phyloP scores from a whole-genome alignment of 2,888 invertebrate genomes.

The Parochlus steinenii region DNA sequence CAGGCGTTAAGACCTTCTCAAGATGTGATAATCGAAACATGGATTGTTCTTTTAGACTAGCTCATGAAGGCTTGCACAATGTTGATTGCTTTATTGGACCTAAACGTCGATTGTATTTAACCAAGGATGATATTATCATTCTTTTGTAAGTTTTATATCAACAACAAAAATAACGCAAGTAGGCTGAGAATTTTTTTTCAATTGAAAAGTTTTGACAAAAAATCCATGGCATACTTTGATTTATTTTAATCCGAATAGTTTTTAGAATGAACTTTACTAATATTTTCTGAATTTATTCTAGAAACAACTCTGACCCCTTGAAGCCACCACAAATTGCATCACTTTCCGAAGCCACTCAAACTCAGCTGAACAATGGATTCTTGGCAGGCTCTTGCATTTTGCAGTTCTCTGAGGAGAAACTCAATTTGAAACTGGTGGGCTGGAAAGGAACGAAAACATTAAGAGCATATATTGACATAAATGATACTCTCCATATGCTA shows the following conservation, averaged over 20 bases:
- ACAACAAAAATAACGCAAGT: constrained; percentile 54
- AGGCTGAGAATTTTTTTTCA: constrained; percentile 21
- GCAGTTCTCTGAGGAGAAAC: constrained; percentile 37
- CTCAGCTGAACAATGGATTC: constrained; percentile 20
- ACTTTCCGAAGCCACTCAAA: constrained; percentile 35
- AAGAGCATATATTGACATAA: constrained; percentile 71
- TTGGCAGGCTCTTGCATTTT: constrained; percentile 60
- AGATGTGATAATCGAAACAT: constrained; percentile 84
- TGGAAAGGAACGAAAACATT: constrained; percentile 83
- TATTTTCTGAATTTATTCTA: constrained; percentile 15
- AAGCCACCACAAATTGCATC: constrained; percentile 39
- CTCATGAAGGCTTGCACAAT: constrained; percentile 76
- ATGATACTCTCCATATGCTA: constrained; percentile 75
- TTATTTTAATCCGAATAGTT: too few species aligned
- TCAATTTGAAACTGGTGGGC: constrained; percentile 58
- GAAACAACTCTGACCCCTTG: constrained; percentile 30
- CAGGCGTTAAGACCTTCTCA: constrained; percentile 89
- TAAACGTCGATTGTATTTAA: constrained; percentile 48
- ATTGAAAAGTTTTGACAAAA: neutral
- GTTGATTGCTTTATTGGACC: constrained; percentile 52
- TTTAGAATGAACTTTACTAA: too few species aligned
- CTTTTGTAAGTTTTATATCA: constrained; percentile 66
- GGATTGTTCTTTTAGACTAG: constrained; percentile 69
- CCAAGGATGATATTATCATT: constrained; percentile 57
- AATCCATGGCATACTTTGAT: neutral